Evolutionary conservation across 2,797 vertebrate species (phyloP).

Genomic region (Xerus rutilus): DNA sequence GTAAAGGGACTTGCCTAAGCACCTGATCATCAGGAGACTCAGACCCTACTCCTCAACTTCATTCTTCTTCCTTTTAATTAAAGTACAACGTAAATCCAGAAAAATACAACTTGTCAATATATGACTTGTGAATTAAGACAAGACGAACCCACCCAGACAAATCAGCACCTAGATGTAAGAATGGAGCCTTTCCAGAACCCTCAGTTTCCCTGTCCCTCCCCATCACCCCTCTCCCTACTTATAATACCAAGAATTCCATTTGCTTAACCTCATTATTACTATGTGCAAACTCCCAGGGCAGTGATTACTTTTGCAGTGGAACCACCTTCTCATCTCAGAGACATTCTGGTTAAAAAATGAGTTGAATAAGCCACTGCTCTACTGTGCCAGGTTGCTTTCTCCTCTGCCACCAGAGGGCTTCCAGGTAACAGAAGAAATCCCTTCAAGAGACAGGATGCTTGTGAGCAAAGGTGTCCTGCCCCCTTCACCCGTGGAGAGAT

Average conservation of each 20-base stretch:
- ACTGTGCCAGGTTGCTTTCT: not conserved
- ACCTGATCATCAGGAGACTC: not conserved
- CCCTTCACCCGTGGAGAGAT: not conserved
- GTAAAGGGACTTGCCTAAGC: not conserved
- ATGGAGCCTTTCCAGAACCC: not conserved
- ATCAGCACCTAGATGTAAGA: not conserved
- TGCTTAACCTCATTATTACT: not conserved
- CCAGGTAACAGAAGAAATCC: not conserved
- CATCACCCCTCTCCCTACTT: rapidly evolving
- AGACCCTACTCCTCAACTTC: not conserved
- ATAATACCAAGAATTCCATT: not conserved
- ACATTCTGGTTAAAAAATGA: not conserved
- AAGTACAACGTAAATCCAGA: not conserved
- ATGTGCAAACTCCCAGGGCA: not conserved
- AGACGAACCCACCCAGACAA: not conserved
- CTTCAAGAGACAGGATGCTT: not conserved
- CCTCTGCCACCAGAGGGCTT: not conserved
- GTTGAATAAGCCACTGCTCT: not conserved
- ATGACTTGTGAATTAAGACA: not conserved
- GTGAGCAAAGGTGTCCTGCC: not conserved
- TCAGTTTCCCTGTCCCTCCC: not conserved
- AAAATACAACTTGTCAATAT: not conserved
- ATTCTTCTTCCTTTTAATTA: not conserved
- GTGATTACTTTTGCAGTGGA: not conserved
- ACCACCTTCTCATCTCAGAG: not conserved